Evolutionary conservation across 2,888 invertebrate genomes (phyloP).

Genomic region (Stegana nigrithorax): DNA sequence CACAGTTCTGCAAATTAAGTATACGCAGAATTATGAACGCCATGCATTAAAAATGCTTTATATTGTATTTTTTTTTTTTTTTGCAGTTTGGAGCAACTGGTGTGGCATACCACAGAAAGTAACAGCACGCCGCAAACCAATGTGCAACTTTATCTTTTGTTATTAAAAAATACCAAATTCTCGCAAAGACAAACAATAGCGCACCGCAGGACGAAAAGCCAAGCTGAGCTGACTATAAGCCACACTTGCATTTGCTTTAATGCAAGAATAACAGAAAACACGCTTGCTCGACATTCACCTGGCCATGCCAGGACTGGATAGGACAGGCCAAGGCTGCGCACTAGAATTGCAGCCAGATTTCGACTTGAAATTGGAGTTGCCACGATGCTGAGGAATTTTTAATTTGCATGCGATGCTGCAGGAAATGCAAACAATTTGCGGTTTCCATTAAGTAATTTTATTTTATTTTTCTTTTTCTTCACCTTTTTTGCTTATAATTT

Average conservation of each 20-base stretch:
- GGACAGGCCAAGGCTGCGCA: neutral
- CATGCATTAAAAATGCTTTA: too few relatives aligned
- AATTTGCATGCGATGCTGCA: conserved; percentile 43
- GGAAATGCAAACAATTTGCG: conserved; percentile 57
- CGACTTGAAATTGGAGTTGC: conserved; percentile 20
- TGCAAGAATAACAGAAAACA: too few relatives aligned
- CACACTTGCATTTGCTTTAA: too few relatives aligned
- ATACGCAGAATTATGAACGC: too few relatives aligned
- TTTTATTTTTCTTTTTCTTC: conserved; percentile 16
- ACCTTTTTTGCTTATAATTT: conserved; percentile 29
- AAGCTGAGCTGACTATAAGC: too few relatives aligned
- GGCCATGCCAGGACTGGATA: too few relatives aligned
- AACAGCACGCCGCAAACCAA: neutral
- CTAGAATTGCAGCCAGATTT: conserved; percentile 4
- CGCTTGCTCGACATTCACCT: too few relatives aligned
- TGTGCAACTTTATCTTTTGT: conserved; percentile 34
- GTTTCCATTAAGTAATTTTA: conserved; percentile 55
- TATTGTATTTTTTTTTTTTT: too few relatives aligned
- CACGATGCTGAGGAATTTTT: conserved; percentile 44
- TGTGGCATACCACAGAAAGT: too few relatives aligned
- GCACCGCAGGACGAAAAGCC: conserved; percentile 30
- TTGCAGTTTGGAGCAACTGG: too few relatives aligned
- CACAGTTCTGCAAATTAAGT: too few relatives aligned
- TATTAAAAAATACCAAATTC: conserved; percentile 60
- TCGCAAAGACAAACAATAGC: conserved; percentile 60